phyloP scores from a whole-genome alignment of 2,113 vertebrate genomes.

The Oncorhynchus masou region DNA sequence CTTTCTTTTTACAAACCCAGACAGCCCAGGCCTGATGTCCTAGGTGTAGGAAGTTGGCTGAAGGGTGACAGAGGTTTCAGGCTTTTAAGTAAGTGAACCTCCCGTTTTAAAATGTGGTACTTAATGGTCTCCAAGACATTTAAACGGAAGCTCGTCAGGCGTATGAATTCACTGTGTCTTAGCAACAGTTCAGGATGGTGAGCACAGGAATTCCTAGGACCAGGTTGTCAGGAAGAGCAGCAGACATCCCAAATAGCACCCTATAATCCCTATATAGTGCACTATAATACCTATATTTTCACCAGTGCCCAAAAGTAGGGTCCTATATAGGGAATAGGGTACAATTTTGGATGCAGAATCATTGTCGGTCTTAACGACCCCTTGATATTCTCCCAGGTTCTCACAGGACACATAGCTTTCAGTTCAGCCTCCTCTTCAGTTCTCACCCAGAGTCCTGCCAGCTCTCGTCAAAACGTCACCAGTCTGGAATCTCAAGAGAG shows the following conservation, averaged over 20 bases:
- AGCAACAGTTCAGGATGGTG: constrained; percentile 31
- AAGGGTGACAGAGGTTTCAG: constrained; percentile 30
- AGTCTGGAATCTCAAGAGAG: background rate
- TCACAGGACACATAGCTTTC: constrained; percentile 16
- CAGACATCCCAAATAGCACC: background rate
- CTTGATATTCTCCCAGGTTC: background rate
- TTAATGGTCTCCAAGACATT: constrained; percentile 23
- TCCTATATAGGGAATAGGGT: no score
- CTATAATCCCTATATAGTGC: background rate
- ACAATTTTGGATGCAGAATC: no score
- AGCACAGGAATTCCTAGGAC: constrained; percentile 29
- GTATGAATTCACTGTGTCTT: constrained; percentile 4
- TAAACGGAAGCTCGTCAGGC: constrained; percentile 3
- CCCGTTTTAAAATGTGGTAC: constrained; percentile 20
- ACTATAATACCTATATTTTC: no score
- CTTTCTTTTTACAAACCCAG: background rate
- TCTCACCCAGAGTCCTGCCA: background rate
- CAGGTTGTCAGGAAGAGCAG: constrained; percentile 10
- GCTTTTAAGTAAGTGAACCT: constrained; percentile 29
- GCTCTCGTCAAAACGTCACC: constrained; percentile 23
- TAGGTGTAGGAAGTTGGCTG: constrained; percentile 29
- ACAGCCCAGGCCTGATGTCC: constrained; percentile 4
- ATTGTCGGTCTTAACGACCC: constrained; percentile 19
- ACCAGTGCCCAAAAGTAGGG: no score
- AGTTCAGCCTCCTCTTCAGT: constrained; percentile 2